These are phyloP conservation scores for Acipenser transmontanus DNA, from an alignment of 2,797 vertebrate genomes.

Conservation along the genomic window DNA sequence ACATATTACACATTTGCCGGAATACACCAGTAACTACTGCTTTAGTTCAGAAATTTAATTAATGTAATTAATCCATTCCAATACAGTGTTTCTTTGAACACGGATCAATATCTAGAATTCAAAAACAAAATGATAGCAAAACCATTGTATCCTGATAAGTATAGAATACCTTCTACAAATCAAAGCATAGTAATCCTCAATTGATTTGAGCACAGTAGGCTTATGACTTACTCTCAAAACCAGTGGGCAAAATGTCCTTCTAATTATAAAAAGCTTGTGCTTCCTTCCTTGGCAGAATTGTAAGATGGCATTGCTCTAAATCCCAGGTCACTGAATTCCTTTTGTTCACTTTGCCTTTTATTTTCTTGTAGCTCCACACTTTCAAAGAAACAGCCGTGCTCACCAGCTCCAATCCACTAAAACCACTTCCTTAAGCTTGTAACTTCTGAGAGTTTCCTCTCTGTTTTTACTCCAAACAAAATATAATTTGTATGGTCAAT, in stretches of 20 bases:
- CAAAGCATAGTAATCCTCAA: no score
- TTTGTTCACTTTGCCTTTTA: neutral
- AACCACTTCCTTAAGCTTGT: slow-evolving; percentile 22
- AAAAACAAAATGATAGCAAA: no score
- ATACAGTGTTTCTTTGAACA: no score
- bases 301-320: neutral
- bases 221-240: slow-evolving; percentile 10
- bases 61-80: no score
- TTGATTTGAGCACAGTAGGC: neutral
- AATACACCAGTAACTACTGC: no score
- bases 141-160: no score
- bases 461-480: slow-evolving; percentile 20
- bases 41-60: no score
- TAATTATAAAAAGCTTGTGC: neutral
- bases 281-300: neutral
- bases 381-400: no score
- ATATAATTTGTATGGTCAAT: slow-evolving; percentile 33
- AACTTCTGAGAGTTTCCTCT: slow-evolving; percentile 36
- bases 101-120: no score
- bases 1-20: no score
- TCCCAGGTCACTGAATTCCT: neutral
- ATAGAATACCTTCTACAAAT: no score
- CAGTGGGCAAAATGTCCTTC: neutral
- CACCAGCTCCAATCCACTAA: slow-evolving; percentile 23
- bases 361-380: slow-evolving; percentile 26